Conservation (phyloP, 2,888 invertebrate genomes). For the Pocota personata region DNA sequence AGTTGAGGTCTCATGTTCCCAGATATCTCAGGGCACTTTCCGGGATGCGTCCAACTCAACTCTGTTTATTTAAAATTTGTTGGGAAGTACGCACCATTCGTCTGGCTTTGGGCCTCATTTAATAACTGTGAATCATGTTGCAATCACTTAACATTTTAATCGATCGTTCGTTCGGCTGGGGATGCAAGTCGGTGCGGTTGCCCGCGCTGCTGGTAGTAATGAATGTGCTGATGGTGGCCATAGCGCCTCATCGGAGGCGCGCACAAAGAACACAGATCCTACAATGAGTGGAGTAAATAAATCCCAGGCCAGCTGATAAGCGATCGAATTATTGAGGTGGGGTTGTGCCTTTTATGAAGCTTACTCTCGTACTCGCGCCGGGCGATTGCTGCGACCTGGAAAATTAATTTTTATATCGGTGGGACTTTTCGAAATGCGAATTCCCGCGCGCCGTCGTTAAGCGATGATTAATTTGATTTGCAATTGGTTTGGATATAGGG, state of each 20-base stretch:
- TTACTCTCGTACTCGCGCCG: slow-evolving; percentile 4
- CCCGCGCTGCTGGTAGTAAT: slow-evolving; percentile 22
- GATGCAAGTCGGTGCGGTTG: slow-evolving; percentile 36
- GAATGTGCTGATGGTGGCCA: slow-evolving; percentile 47
- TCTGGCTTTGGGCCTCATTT: slow-evolving; percentile 55
- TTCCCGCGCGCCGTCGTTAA: slow-evolving; percentile 65
- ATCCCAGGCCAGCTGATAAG: slow-evolving; percentile 60
- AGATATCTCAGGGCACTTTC: slow-evolving; percentile 48
- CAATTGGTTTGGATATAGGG: slow-evolving; percentile 63
- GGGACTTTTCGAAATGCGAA: slow-evolving; percentile 46
- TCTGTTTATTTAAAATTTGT: slow-evolving; percentile 57
- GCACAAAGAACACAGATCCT: slow-evolving; percentile 44
- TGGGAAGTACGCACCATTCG: slow-evolving; percentile 60
- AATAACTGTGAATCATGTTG: slow-evolving; percentile 73
- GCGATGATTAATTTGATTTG: slow-evolving; percentile 70
- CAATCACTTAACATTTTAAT: slow-evolving; percentile 73
- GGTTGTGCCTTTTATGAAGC: slow-evolving; percentile 38
- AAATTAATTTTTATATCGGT: slow-evolving; percentile 61
- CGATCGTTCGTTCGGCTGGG: slow-evolving; percentile 64
- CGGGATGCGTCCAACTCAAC: slow-evolving; percentile 32
- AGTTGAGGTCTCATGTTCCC: slow-evolving; percentile 30
- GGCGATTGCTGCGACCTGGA: slow-evolving; percentile 26
- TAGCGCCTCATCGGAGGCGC: slow-evolving; percentile 60
- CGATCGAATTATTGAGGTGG: slow-evolving; percentile 68
- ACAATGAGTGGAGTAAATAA: slow-evolving; percentile 60